phyloP scores from a whole-genome alignment of 2,888 invertebrate species.

The Noctuana brunneofusca region DNA sequence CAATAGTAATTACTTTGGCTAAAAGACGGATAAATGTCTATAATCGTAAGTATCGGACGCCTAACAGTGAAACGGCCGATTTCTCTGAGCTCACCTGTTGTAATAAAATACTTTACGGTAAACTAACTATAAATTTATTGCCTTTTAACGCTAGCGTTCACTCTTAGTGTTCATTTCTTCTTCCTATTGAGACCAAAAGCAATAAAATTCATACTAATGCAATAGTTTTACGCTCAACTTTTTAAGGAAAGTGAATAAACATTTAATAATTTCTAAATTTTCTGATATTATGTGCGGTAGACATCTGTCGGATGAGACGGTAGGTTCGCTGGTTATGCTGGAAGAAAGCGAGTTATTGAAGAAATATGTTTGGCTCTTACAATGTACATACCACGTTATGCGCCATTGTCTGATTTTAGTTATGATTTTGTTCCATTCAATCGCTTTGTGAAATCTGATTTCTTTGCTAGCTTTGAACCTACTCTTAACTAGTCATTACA shows the following conservation, averaged over 20 bases:
- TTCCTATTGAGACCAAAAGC: constrained; percentile 37
- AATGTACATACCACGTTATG: too few relatives aligned
- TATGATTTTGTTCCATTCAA: too few relatives aligned
- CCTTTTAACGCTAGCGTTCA: constrained; percentile 45
- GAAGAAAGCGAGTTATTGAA: too few relatives aligned
- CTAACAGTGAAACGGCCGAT: constrained; percentile 41
- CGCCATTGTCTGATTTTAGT: too few relatives aligned
- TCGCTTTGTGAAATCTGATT: too few relatives aligned
- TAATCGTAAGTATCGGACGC: constrained; percentile 44
- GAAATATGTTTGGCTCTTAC: too few relatives aligned
- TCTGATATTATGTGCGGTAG: not conserved
- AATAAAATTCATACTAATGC: constrained; percentile 14
- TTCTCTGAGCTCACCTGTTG: constrained; percentile 42
- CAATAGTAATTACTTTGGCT: constrained; percentile 27
- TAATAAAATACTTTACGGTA: constrained; percentile 51
- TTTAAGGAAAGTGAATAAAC: not conserved
- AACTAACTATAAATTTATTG: constrained; percentile 52
- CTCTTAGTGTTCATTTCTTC: constrained; percentile 40
- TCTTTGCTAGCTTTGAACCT: constrained; percentile 14
- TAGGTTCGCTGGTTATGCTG: too few relatives aligned
- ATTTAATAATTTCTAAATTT: not conserved
- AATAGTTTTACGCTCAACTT: not conserved
- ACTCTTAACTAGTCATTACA: constrained; percentile 30
- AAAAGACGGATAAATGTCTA: constrained; percentile 27
- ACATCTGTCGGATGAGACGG: too few relatives aligned